Evolutionary conservation across 2,888 invertebrate genomes (phyloP).

Genomic region (Agrochola lychnidis): DNA sequence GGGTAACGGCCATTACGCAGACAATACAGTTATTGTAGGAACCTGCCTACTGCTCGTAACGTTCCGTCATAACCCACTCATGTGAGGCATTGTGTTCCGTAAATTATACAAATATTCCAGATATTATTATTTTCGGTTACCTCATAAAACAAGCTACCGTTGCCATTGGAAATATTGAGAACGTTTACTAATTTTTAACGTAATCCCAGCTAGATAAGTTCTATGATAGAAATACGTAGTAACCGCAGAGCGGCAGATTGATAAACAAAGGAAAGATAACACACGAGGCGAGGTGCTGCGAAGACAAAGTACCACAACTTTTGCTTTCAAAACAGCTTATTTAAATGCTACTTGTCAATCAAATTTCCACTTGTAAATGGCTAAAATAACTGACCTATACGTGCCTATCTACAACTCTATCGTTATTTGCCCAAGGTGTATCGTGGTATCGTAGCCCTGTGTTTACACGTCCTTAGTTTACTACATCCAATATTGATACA

Average conservation of each 20-base stretch:
- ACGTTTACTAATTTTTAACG: not conserved
- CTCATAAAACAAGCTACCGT: not conserved
- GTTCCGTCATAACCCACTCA: conserved; percentile 25
- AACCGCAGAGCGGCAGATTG: not conserved
- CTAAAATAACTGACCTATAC: conserved; percentile 3
- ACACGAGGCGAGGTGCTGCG: too few species aligned
- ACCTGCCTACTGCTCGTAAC: conserved; percentile 37
- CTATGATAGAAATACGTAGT: not conserved
- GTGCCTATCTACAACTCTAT: too few species aligned
- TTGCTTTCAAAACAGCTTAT: not conserved
- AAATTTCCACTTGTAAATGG: not conserved
- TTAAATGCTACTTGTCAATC: not conserved
- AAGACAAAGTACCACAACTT: not conserved
- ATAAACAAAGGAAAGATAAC: not conserved
- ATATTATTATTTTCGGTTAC: conserved; percentile 13
- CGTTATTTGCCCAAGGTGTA: conserved; percentile 22
- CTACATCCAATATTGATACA: conserved; percentile 47
- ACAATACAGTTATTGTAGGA: conserved; percentile 62
- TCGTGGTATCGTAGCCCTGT: conserved; percentile 4
- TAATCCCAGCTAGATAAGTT: not conserved
- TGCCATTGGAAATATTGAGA: not conserved
- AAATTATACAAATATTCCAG: conserved; percentile 20
- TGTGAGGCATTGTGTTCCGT: conserved; percentile 39
- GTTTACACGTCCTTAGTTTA: conserved; percentile 30
- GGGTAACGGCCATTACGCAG: conserved; percentile 54